phyloP scores from a whole-genome alignment of 2,888 invertebrate species.

The Archips xylosteana region DNA sequence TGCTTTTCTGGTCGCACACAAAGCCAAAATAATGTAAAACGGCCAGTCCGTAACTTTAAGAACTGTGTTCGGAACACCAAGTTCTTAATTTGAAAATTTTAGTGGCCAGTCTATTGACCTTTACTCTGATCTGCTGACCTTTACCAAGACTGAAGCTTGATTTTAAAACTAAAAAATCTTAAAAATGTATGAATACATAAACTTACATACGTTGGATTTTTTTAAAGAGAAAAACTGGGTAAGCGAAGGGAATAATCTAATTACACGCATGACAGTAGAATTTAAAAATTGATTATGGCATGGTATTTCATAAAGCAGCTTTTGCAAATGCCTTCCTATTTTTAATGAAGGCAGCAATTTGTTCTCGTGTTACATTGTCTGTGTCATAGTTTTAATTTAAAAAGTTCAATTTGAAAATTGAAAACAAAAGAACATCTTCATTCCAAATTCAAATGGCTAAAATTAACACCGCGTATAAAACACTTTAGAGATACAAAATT shows the following conservation, averaged over 20 bases:
- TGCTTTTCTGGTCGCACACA: conserved; percentile 8
- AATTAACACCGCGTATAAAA: neutral
- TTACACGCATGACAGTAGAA: too few relatives aligned
- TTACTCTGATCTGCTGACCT: too few relatives aligned
- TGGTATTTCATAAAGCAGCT: too few relatives aligned
- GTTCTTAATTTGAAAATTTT: conserved; percentile 1
- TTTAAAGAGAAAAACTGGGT: too few relatives aligned
- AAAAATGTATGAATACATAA: too few relatives aligned
- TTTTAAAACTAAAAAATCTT: too few relatives aligned
- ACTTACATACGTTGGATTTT: too few relatives aligned
- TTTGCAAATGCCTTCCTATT: too few relatives aligned
- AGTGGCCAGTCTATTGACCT: neutral
- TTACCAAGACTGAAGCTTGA: too few relatives aligned
- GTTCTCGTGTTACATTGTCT: neutral
- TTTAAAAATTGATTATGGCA: too few relatives aligned
- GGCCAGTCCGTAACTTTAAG: neutral
- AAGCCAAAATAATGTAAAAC: neutral
- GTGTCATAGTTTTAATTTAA: neutral
- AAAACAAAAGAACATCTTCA: neutral
- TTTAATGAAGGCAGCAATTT: neutral
- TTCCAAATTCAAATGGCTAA: conserved; percentile 9
- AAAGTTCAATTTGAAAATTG: neutral
- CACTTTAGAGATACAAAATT: neutral
- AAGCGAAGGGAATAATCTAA: too few relatives aligned
- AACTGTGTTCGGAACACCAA: neutral